Evolutionary conservation across 2,888 invertebrate genomes (phyloP).

Genomic region (Papilio demoleus): DNA sequence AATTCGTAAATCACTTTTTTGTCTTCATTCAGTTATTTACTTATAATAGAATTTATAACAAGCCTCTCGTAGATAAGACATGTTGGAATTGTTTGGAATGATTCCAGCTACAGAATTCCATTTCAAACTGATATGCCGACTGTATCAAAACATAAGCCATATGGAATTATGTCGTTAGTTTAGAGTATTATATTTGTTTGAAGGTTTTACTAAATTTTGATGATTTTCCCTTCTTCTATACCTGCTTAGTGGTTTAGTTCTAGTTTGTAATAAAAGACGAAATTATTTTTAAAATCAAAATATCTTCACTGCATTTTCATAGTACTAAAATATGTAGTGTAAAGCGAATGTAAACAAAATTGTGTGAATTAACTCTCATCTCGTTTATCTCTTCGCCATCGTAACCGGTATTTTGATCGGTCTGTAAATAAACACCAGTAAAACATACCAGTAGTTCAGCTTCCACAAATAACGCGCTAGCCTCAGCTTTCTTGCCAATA

Average conservation of each 20-base stretch:
- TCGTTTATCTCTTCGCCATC: not conserved
- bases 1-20: not conserved
- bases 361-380: not conserved
- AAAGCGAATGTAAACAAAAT: not conserved
- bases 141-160: not conserved
- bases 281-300: not conserved
- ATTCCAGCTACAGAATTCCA: constrained; percentile 43
- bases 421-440: constrained; percentile 59
- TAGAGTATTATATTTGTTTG: not conserved
- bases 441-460: constrained; percentile 46
- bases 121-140: constrained; percentile 4
- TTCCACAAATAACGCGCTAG: constrained; percentile 37
- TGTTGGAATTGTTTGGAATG: constrained; percentile 5
- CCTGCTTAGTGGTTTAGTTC: not conserved
- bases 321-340: not conserved
- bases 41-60: not conserved
- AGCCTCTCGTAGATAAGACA: not conserved
- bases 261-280: not conserved
- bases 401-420: constrained; percentile 56
- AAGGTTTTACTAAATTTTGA: not conserved
- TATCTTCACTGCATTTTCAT: not conserved
- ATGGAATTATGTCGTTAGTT: not conserved
- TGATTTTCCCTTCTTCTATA: not conserved
- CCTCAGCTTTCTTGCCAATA: constrained; percentile 47
- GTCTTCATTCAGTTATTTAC: not conserved